These are phyloP conservation scores for Anser cygnoides DNA, from an alignment of 2,113 vertebrate genomes.

Conservation along the genomic window DNA sequence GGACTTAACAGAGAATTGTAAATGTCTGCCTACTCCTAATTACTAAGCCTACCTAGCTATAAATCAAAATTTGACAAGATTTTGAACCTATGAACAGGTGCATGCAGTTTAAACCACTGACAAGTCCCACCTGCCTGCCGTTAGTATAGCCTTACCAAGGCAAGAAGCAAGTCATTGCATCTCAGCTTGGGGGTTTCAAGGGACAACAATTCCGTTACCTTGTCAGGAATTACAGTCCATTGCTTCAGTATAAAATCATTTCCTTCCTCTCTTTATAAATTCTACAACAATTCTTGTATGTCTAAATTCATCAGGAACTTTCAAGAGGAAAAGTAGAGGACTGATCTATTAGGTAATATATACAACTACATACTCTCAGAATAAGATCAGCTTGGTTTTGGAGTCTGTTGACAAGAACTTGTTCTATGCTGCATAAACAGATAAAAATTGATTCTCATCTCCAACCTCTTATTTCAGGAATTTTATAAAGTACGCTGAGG, in stretches of 20 bases:
- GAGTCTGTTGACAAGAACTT: background rate
- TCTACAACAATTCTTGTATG: background rate
- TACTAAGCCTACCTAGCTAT: background rate
- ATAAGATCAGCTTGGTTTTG: background rate
- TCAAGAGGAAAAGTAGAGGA: background rate
- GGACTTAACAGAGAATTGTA: background rate
- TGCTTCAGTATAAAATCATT: background rate
- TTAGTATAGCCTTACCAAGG: background rate
- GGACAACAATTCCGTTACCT: background rate
- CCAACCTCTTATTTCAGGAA: background rate
- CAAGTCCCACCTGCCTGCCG: background rate
- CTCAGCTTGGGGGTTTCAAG: background rate
- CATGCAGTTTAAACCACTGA: rapidly evolving
- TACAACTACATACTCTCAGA: background rate
- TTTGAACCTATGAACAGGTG: background rate
- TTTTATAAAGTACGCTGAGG: background rate
- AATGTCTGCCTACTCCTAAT: background rate
- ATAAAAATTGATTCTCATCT: background rate
- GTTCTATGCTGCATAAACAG: background rate
- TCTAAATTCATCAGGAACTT: background rate
- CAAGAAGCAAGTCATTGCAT: background rate
- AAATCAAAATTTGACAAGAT: background rate
- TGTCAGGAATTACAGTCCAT: background rate
- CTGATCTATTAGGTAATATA: background rate
- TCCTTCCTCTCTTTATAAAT: background rate